A percentile compares a stretch with the other conserved stretches of the same genome.
phyloP scores from a whole-genome alignment of 2,797 vertebrate species.

The Acrossocheilus wenchowensis region DNA sequence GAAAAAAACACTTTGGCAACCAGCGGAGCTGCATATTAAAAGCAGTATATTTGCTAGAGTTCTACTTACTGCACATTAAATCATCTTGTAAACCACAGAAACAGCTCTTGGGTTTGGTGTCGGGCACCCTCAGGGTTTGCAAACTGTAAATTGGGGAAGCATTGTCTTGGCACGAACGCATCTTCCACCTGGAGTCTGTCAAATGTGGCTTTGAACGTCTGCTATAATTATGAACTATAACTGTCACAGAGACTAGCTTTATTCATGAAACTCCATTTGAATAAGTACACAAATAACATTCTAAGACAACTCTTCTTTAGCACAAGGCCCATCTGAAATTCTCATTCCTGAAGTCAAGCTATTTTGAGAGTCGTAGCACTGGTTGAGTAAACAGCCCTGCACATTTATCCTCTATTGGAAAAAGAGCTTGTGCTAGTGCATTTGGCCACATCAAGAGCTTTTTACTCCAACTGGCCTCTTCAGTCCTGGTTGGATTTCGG shows the following conservation, averaged over 20 bases:
- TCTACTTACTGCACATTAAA: constrained; percentile 45
- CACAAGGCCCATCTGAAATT: constrained; percentile 66
- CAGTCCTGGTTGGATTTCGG: constrained; percentile 62
- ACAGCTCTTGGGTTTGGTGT: constrained; percentile 22
- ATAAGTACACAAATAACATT: constrained; percentile 53
- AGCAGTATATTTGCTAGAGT: constrained; percentile 34
- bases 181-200: constrained; percentile 22
- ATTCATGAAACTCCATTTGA: constrained; percentile 49
- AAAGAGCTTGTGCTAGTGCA: constrained; percentile 65
- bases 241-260: constrained; percentile 47
- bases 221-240: constrained; percentile 46
- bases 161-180: constrained; percentile 22
- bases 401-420: constrained; percentile 67
- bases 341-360: constrained; percentile 66
- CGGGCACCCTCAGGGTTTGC: constrained; percentile 40
- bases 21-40: constrained; percentile 64
- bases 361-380: constrained; percentile 69
- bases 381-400: constrained; percentile 73
- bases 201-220: constrained; percentile 45
- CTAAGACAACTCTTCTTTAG: constrained; percentile 59
- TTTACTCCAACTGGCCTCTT: constrained; percentile 61
- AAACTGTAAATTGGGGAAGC: constrained; percentile 40
- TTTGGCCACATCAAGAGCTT: constrained; percentile 75
- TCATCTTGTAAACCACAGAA: constrained; percentile 52
- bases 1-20: constrained; percentile 58